phyloP scores from a whole-genome alignment of 53 echinoderm and acorn worm genomes.

The Zoroaster sp. region DNA sequence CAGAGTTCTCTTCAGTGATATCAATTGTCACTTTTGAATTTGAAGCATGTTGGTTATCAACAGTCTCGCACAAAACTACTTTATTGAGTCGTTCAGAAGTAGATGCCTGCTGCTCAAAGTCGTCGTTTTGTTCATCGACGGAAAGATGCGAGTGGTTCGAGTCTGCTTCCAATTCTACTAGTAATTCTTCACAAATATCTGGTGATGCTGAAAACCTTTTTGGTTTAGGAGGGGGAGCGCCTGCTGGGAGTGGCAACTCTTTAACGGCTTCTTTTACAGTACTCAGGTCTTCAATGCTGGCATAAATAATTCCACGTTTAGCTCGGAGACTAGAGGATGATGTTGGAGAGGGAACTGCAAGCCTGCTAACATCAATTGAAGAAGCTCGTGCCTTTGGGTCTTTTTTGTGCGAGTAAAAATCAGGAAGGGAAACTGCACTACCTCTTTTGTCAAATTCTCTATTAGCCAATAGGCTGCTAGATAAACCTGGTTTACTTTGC shows the following conservation, averaged over 20 bases:
- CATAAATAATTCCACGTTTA: slow-evolving; percentile 32
- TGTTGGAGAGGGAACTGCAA: slow-evolving; percentile 6
- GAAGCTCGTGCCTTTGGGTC: background rate
- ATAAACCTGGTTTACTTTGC: background rate
- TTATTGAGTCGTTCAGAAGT: background rate
- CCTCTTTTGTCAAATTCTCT: slow-evolving; percentile 8
- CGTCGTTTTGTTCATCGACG: background rate
- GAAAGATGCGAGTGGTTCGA: background rate
- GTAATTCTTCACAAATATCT: slow-evolving; percentile 30
- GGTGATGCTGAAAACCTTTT: slow-evolving; percentile 58
- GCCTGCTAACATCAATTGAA: background rate
- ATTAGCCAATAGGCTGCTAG: background rate
- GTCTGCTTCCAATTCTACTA: slow-evolving; percentile 19
- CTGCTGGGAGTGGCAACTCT: slow-evolving; percentile 76
- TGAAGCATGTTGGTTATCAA: background rate
- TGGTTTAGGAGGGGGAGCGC: slow-evolving; percentile 89
- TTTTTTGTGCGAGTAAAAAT: background rate
- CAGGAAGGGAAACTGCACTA: slow-evolving; percentile 20
- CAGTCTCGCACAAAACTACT: background rate
- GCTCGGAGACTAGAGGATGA: slow-evolving; percentile 31
- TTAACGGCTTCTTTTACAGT: slow-evolving; percentile 64
- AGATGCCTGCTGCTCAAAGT: background rate
- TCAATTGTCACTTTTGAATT: background rate
- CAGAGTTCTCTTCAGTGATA: background rate
- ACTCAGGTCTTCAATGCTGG: slow-evolving; percentile 57